A percentile compares a stretch with the other conserved stretches of the same genome.
These are phyloP conservation scores for Acanthurus leucopareius DNA, from an alignment of 2,797 vertebrate genomes.

Conservation along the genomic window DNA sequence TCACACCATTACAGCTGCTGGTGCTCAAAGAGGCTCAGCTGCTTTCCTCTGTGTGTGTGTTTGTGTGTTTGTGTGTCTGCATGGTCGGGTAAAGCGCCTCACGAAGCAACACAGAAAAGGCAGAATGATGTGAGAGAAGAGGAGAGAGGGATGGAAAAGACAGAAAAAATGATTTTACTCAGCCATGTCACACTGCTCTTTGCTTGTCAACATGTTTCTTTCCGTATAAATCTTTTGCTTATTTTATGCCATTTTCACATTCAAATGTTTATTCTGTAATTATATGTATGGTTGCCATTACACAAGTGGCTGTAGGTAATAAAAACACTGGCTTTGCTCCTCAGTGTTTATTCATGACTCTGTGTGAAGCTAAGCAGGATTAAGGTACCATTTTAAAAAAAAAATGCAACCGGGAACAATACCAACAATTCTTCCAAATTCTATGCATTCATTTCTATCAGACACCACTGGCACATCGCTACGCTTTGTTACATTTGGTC, in stretches of 20 bases:
- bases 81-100: conserved; percentile 24
- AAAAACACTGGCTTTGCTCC: background rate
- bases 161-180: background rate
- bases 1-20: conserved; percentile 78
- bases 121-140: conserved; percentile 20
- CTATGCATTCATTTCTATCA: no score
- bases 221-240: background rate
- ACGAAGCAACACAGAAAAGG: conserved; percentile 22
- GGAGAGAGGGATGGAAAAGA: background rate
- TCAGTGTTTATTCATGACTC: background rate
- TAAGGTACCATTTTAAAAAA: no score
- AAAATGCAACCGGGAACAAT: no score
- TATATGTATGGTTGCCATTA: background rate
- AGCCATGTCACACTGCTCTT: background rate
- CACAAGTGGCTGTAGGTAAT: background rate
- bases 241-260: background rate
- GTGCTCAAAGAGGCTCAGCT: conserved; percentile 66
- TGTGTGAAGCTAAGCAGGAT: background rate
- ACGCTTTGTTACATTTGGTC: no score
- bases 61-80: conserved; percentile 10
- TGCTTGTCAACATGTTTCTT: background rate
- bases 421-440: no score
- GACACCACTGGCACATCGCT: no score
- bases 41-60: conserved; percentile 21
- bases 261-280: background rate